Evolutionary conservation across 1,140 invertebrate species (phyloP).

Genomic region (Daktulosphaira vitifoliae): DNA sequence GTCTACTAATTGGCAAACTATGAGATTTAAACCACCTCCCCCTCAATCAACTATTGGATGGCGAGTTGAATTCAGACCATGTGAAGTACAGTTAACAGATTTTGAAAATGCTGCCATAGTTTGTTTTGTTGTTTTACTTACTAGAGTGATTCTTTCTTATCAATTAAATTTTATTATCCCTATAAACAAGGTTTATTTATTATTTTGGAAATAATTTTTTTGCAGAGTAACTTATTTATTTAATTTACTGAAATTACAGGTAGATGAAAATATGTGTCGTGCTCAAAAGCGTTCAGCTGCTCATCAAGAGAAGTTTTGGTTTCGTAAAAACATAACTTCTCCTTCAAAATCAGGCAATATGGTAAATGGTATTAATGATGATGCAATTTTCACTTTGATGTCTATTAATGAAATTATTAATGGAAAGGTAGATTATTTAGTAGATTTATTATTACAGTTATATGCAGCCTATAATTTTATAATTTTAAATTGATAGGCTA

Average conservation of each 20-base stretch:
- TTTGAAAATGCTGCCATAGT: conserved; percentile 99
- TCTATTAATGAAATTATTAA: conserved; percentile 95
- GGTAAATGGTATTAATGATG: conserved; percentile 40
- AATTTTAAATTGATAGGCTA: too few species aligned
- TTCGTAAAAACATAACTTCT: conserved; percentile 68
- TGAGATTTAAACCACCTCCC: conserved; percentile 98
- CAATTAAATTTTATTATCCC: conserved; percentile 94
- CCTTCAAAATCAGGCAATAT: conserved; percentile 41
- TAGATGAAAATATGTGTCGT: conserved; percentile 95
- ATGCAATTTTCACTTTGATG: conserved; percentile 59
- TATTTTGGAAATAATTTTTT: background rate
- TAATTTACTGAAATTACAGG: conserved; percentile 46
- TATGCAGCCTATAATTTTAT: conserved; percentile 11
- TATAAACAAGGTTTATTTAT: conserved; percentile 74
- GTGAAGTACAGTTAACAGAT: conserved; percentile 96
- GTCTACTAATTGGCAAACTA: conserved; percentile 99
- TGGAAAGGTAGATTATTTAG: conserved; percentile 84
- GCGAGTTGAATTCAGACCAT: conserved; percentile 98
- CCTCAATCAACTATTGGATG: conserved; percentile 93
- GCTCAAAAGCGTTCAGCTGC: conserved; percentile 87
- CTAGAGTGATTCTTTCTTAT: conserved; percentile 92
- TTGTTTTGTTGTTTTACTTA: conserved; percentile 95
- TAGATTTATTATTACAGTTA: too few species aligned
- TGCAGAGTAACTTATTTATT: background rate
- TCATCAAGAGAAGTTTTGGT: conserved; percentile 78